Evolutionary conservation across 2,888 invertebrate species (phyloP).

Genomic region (Alcis repandata): DNA sequence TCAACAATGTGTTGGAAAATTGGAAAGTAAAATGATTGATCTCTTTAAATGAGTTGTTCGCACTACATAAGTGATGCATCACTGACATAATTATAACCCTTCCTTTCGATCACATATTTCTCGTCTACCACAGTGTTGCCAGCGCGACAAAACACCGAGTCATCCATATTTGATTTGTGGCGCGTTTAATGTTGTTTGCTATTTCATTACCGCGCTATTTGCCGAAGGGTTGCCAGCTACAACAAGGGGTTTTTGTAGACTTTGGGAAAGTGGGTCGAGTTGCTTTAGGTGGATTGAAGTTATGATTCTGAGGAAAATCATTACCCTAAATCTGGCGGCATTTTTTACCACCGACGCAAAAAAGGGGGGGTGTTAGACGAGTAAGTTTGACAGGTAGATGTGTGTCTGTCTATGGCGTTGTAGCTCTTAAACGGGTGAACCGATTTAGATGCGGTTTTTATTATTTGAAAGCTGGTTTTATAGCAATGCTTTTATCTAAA

Average conservation of each 20-base stretch:
- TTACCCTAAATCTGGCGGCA: conserved; percentile 9
- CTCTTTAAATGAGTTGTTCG: too few species aligned
- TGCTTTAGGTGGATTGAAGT: conserved; percentile 4
- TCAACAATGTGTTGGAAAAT: too few species aligned
- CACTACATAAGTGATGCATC: too few species aligned
- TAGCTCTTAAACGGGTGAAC: too few species aligned
- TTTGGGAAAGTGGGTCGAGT: conserved; percentile 8
- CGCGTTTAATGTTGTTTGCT: conserved; percentile 38
- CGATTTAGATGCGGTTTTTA: too few species aligned
- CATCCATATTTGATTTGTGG: conserved; percentile 39
- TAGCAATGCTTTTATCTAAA: too few species aligned
- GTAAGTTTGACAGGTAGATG: too few species aligned
- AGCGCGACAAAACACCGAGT: conserved; percentile 24
- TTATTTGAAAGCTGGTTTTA: neutral
- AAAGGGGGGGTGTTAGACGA: too few species aligned
- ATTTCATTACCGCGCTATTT: conserved; percentile 37
- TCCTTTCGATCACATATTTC: neutral
- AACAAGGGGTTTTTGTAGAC: conserved; percentile 18
- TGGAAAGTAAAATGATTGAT: too few species aligned
- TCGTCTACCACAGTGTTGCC: conserved; percentile 1
- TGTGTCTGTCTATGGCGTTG: neutral
- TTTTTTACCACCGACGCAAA: too few species aligned
- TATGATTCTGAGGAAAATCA: conserved; percentile 1
- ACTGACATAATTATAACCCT: too few species aligned
- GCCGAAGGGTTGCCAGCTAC: conserved; percentile 26